Percentiles rank a stretch among this genome's conserved stretches.
Evolutionary conservation across 2,113 vertebrate genomes (phyloP).

Genomic region (Ophiodon elongatus): DNA sequence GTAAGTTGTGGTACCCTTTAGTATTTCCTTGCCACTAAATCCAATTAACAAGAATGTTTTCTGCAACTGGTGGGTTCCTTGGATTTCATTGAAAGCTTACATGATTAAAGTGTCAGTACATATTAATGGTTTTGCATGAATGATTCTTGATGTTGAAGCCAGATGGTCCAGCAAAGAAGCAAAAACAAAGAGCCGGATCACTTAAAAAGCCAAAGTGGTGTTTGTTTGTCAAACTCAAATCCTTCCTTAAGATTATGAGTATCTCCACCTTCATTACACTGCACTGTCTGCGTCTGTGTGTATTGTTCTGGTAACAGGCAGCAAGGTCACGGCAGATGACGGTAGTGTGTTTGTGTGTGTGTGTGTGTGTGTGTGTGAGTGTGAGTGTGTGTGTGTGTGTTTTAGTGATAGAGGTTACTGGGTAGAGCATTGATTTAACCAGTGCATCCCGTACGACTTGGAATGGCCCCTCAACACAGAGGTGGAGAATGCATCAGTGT

Average conservation of each 20-base stretch:
- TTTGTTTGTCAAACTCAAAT: background rate
- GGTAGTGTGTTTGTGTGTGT: conserved; percentile 25
- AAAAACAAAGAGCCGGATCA: background rate
- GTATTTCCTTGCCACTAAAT: background rate
- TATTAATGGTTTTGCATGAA: background rate
- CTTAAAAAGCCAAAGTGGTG: background rate
- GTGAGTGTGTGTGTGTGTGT: conserved; percentile 27
- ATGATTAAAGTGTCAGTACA: background rate
- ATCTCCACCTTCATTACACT: background rate
- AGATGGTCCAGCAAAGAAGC: background rate
- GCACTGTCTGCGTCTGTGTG: conserved; percentile 9
- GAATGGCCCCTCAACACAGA: conserved; percentile 85
- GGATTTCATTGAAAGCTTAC: background rate
- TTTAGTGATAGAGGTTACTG: conserved; percentile 83
- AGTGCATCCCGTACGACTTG: conserved; percentile 84
- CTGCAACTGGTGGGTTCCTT: background rate
- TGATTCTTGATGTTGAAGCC: background rate
- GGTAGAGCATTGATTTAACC: conserved; percentile 91
- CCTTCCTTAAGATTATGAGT: background rate
- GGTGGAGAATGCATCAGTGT: conserved; percentile 88
- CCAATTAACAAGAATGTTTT: background rate
- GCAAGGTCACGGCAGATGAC: conserved; percentile 72
- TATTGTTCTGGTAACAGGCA: conserved; percentile 26
- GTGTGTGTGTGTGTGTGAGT: conserved; percentile 23
- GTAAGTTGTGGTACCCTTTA: background rate